Evolutionary conservation across 2,113 vertebrate species (phyloP).

Genomic region (Sterna hirundo): DNA sequence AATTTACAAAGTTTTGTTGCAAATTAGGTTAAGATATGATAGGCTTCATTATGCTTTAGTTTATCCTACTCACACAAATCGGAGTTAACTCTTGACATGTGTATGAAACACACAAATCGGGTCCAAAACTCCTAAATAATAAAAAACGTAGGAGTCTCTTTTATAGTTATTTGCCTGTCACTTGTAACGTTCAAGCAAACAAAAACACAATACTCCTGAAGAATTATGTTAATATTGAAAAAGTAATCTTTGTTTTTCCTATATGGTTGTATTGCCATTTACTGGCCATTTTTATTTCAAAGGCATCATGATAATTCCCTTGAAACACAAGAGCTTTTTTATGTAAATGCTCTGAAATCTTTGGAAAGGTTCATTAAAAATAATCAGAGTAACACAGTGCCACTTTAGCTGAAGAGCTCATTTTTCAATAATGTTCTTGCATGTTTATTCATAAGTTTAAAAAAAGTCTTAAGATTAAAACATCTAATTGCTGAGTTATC

Average conservation of each 20-base stretch:
- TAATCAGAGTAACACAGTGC: background rate
- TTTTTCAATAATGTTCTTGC: background rate
- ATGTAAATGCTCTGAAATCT: background rate
- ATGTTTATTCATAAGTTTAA: background rate
- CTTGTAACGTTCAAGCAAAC: background rate
- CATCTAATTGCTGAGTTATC: background rate
- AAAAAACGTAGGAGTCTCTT: background rate
- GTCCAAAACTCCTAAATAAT: background rate
- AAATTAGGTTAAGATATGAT: background rate
- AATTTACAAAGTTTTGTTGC: background rate
- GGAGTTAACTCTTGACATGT: background rate
- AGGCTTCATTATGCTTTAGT: background rate
- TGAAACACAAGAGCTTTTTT: background rate
- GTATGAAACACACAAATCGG: background rate
- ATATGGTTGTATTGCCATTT: background rate
- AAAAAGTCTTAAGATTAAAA: background rate
- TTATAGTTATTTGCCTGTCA: background rate
- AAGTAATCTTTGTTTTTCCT: background rate
- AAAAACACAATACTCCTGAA: background rate
- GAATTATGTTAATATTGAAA: background rate
- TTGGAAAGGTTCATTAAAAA: conserved; percentile 1
- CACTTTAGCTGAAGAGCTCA: conserved; percentile 4
- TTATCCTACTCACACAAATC: background rate
- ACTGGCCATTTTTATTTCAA: background rate
- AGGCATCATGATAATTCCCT: background rate